Evolutionary conservation across 2,888 invertebrate species (phyloP).

Genomic region (Oeneis ivallda): DNA sequence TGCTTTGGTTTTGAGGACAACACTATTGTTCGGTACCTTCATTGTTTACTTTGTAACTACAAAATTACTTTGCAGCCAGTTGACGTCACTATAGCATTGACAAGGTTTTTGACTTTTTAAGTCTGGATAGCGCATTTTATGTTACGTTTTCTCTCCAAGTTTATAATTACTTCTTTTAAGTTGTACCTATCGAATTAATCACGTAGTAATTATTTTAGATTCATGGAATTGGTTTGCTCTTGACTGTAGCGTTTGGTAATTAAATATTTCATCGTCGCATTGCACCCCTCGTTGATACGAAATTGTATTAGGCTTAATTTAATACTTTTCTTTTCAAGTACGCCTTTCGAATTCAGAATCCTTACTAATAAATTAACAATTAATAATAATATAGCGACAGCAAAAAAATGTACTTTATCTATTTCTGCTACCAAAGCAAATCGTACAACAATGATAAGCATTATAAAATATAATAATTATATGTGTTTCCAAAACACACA

Average conservation of each 20-base stretch:
- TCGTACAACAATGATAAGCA: background rate
- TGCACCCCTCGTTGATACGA: background rate
- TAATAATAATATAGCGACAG: too few relatives aligned
- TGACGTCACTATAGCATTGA: conserved; percentile 27
- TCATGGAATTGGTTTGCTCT: background rate
- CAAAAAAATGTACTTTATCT: background rate
- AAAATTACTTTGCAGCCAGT: conserved; percentile 31
- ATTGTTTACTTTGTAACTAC: conserved; percentile 32
- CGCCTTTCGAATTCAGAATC: background rate
- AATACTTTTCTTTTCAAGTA: background rate
- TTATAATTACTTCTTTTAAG: background rate
- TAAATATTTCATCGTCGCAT: background rate
- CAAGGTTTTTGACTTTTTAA: background rate
- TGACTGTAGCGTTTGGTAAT: background rate
- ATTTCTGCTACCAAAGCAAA: background rate
- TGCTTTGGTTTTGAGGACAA: conserved; percentile 31
- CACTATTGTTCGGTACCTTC: conserved; percentile 34
- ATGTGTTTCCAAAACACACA: too few relatives aligned
- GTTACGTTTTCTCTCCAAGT: background rate
- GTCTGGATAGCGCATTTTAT: background rate
- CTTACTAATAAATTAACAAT: too few relatives aligned
- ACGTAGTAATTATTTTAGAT: background rate
- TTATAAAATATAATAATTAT: too few relatives aligned
- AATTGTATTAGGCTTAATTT: background rate
- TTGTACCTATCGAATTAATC: background rate